phyloP scores from a whole-genome alignment of 1,140 invertebrate species.

The Ips typographus region DNA sequence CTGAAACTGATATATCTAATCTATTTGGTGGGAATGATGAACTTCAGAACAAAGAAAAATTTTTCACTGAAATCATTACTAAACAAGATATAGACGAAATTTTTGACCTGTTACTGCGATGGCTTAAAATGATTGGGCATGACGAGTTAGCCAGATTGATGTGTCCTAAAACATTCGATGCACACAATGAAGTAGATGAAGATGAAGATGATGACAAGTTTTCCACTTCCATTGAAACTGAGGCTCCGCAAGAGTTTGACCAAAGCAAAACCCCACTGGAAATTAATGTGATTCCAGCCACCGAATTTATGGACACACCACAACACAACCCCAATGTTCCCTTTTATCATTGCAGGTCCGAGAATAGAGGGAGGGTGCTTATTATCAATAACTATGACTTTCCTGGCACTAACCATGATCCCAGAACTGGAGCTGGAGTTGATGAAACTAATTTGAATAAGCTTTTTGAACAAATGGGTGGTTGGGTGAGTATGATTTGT shows the following conservation, averaged over 20 bases:
- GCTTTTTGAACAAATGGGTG: constrained; percentile 59
- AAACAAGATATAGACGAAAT: constrained; percentile 20
- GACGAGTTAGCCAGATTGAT: constrained; percentile 16
- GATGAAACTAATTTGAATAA: constrained; percentile 57
- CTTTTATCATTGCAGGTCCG: constrained; percentile 56
- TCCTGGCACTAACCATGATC: constrained; percentile 36
- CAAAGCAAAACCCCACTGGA: constrained; percentile 13
- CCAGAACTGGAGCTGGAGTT: constrained; percentile 53
- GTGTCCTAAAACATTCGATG: neutral
- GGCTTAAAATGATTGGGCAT: constrained; percentile 25
- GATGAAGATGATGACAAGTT: constrained; percentile 7
- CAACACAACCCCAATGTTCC: constrained; percentile 25
- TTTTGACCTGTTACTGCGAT: constrained; percentile 19
- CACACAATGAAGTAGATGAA: constrained; percentile 6
- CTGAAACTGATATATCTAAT: constrained; percentile 23
- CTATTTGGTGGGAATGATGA: constrained; percentile 31
- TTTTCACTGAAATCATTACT: constrained; percentile 27
- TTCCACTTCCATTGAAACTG: constrained; percentile 18
- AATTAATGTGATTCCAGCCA: constrained; percentile 34
- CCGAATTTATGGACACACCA: constrained; percentile 31
- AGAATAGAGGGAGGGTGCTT: constrained; percentile 59
- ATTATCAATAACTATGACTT: constrained; percentile 61
- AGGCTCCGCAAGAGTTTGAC: constrained; percentile 7
- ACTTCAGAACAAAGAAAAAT: constrained; percentile 30
- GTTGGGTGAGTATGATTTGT: constrained; percentile 29